Percentiles rank a stretch among this genome's conserved stretches.
These are phyloP conservation scores for Rhinichthys klamathensis DNA, from an alignment of 2,113 vertebrate species.

Conservation along the genomic window DNA sequence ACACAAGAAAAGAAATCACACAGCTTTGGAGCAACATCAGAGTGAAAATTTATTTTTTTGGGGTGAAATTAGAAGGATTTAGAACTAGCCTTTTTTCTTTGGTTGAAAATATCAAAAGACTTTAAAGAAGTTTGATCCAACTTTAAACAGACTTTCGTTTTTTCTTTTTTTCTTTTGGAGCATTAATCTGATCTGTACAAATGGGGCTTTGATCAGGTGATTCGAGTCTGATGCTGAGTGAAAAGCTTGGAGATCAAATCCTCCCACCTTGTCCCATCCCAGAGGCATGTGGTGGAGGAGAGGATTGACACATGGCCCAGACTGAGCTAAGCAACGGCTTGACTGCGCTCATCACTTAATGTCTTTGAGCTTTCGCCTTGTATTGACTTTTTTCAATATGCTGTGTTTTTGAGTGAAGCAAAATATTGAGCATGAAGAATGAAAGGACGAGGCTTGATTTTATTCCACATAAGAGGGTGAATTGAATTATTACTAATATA, in stretches of 20 bases:
- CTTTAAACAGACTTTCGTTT: neutral
- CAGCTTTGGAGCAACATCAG: neutral
- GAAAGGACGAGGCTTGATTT: neutral
- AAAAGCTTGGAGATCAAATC: slow-evolving; percentile 34
- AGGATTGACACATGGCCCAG: slow-evolving; percentile 10
- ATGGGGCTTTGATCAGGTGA: slow-evolving; percentile 50
- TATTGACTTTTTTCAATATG: neutral
- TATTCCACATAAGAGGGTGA: neutral
- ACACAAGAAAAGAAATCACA: neutral
- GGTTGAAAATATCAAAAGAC: neutral
- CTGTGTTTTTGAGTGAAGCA: neutral
- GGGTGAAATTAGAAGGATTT: neutral
- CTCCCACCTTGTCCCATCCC: neutral
- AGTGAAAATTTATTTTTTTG: neutral
- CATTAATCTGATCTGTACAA: slow-evolving; percentile 29
- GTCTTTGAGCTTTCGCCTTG: neutral
- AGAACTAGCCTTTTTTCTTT: neutral
- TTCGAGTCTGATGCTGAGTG: slow-evolving; percentile 32
- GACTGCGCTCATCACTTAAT: neutral
- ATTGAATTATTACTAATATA: neutral
- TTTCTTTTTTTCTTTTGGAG: neutral
- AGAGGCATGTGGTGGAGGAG: neutral
- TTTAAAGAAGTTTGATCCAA: neutral
- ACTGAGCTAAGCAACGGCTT: slow-evolving; percentile 11
- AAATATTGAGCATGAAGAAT: neutral